Percentiles rank a stretch among this genome's conserved stretches.
phyloP scores from a whole-genome alignment of 2,797 vertebrate genomes.

The Spondyliosoma cantharus region DNA sequence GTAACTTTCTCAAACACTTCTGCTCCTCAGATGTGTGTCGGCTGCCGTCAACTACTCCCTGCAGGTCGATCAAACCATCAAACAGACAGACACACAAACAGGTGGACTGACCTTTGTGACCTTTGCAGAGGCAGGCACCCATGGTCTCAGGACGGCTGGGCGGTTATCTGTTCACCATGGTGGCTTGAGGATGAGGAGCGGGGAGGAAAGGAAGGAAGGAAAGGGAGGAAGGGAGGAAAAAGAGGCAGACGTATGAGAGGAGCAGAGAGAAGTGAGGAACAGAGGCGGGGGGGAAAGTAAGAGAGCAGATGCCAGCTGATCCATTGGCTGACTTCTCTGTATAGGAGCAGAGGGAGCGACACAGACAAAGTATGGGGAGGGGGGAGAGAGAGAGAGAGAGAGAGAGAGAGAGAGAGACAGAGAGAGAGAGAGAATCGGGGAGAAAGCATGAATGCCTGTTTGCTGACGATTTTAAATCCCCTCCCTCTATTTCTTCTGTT shows the following conservation, averaged over 20 bases:
- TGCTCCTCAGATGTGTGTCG: neutral
- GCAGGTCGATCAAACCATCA: slow-evolving; percentile 14
- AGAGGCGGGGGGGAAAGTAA: slow-evolving; percentile 35
- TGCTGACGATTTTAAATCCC: slow-evolving; percentile 74
- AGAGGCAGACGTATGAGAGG: slow-evolving; percentile 48
- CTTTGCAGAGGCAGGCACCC: slow-evolving; percentile 87
- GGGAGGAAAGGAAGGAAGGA: slow-evolving; percentile 29
- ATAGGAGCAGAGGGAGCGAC: slow-evolving; percentile 59
- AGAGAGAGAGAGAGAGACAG: slow-evolving; percentile 24
- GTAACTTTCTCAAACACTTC: slow-evolving; percentile 43
- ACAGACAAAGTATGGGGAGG: slow-evolving; percentile 52
- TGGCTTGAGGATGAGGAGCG: slow-evolving; percentile 57
- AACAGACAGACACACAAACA: slow-evolving; percentile 36
- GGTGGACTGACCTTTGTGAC: slow-evolving; percentile 87
- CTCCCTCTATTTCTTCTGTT: slow-evolving; percentile 65
- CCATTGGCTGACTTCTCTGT: slow-evolving; percentile 9
- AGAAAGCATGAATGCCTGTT: slow-evolving; percentile 70
- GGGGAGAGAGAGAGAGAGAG: slow-evolving; percentile 5
- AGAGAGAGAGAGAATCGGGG: slow-evolving; percentile 46
- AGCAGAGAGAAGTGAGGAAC: slow-evolving; percentile 47
- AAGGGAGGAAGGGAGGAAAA: slow-evolving; percentile 12
- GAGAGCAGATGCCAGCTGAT: slow-evolving; percentile 46
- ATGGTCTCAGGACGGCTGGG: slow-evolving; percentile 76
- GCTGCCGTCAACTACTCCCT: slow-evolving; percentile 1
- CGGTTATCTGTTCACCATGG: slow-evolving; percentile 86